Evolutionary conservation across 2,888 invertebrate species (phyloP), one percentile per base, ranked within the genome.

Genomic region (Troides aeacus): DNA sequence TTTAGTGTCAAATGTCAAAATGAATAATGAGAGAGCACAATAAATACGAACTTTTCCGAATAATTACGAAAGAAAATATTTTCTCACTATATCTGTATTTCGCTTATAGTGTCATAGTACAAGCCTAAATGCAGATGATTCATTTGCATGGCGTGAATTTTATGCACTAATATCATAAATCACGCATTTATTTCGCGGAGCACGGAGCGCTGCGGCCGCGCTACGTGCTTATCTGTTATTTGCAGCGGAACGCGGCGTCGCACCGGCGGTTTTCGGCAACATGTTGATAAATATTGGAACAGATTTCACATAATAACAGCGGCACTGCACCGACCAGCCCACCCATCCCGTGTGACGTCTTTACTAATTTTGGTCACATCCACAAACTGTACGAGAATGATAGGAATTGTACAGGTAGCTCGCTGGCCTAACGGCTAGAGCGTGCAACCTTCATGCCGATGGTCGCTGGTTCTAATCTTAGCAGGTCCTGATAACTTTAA

Each of bases 171-270:
- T 86, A 84, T 85, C 87, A 89, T 92, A 91, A 92, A 92, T 91
- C 90, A 89, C 81, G 84, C 82, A 87, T 89, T 90, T 90, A 90
- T 92, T 88, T 86, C 84, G 84, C 78, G 81, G 80, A 77, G 85
- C 88, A 85, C 90, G 86, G 83, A 79, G 78, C 76, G 78, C 75
- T 87, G 87, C 79, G 89, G 88, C 83, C 80, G 77, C 79, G 79
- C 84, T 81, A 85, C 88, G 89, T 88, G 90, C 89, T 92, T 91
- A 92, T 91, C 92, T 87, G 85, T 81, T 88, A 84, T 89, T 91
- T 87, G 90, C 89, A 90, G 85, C 78, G 81, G 78, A 84, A 86
- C 81, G 82, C 80, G 80, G 77, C 77, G 79, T 79, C 78, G 77
- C 74, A 72, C 70, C 75, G 74, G 81, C 78, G 83, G 84, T 84